Evolutionary conservation across 2,888 invertebrate species (phyloP).

Genomic region (Spilosoma lubricipeda): DNA sequence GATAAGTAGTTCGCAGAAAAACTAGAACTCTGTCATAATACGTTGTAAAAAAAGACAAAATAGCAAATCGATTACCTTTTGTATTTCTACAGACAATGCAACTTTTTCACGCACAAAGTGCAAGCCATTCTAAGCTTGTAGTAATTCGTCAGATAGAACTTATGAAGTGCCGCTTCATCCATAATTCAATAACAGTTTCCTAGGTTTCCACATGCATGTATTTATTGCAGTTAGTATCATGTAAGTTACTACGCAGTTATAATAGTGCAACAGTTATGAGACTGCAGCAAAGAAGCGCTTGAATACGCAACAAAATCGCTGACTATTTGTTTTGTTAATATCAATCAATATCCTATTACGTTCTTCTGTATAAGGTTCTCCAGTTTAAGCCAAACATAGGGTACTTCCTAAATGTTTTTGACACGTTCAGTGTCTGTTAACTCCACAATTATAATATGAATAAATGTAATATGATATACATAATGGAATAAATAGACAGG

Average conservation of each 20-base stretch:
- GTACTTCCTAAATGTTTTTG: background rate
- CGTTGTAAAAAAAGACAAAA: background rate
- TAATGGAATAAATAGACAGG: background rate
- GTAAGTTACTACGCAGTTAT: constrained; percentile 6
- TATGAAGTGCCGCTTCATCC: constrained; percentile 20
- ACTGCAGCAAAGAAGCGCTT: background rate
- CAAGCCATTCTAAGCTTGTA: constrained; percentile 13
- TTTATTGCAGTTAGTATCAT: constrained; percentile 7
- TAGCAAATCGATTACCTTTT: constrained; percentile 31
- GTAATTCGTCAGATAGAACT: constrained; percentile 30
- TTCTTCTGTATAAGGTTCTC: background rate
- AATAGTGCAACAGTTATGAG: constrained; percentile 3
- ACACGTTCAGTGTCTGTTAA: background rate
- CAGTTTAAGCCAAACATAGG: background rate
- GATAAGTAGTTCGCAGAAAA: background rate
- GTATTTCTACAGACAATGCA: constrained; percentile 26
- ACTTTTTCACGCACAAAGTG: constrained; percentile 17
- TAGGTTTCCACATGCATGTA: constrained; percentile 13
- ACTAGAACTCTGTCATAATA: background rate
- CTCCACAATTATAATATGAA: background rate
- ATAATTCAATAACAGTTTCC: constrained; percentile 22
- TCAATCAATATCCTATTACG: background rate
- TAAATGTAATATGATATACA: background rate
- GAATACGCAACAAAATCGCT: constrained; percentile 4
- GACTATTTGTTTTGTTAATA: background rate